Base-by-base conservation (phyloP, 2,113 vertebrate genomes). In the Lota lota region DNA sequence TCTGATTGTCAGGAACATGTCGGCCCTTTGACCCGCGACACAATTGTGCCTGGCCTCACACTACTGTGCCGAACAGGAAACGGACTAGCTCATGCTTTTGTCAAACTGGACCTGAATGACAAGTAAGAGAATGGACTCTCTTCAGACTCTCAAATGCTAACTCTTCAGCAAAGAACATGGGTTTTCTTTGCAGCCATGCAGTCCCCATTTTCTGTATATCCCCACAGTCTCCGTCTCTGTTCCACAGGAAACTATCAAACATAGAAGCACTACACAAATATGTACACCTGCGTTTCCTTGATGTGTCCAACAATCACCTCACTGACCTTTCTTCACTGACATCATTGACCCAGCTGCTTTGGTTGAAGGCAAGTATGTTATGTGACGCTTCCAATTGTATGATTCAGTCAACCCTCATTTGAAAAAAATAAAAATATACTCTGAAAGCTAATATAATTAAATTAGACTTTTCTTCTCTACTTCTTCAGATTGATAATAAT, bases 251-350 rank as follows among this genome's bases (percentile, higher is more conserved):
- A 28, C 85, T 99, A 81, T 93, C 86, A 64, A 94, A 97, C 67
- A 92, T 98, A 66, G 47, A 71, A 56, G 72, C 94, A 60, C 85
- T 99, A 0, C 62, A 87, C 70, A 77, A 69, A 73, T 98, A 91
- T 76, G 79, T 94, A 84, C 95, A 99, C 74, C 85, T 98, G 69
- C 93, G 94, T 10, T 98, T 95, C 2, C 89, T 98, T 89, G 95
- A 99, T 77, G 12, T 98, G 66, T 96, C 96, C 36, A 91, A 91
- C 69, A 99, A 99, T 83, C 85, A 88, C 59, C 78, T 99, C 12
- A 80, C 72, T 5, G 95, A 97, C 87, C 86, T 99, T 60, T 90
- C 92, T 17, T 91, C 95, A 0, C 82, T 99, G 83, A 90, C 87
- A 24, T 66, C 64, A 56, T 92, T 98, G 66, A 95, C 87, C 0